Evolutionary conservation across 1,140 invertebrate genomes (phyloP), one percentile per base, ranked within the genome.

Genomic region (Centruroides vittatus): DNA sequence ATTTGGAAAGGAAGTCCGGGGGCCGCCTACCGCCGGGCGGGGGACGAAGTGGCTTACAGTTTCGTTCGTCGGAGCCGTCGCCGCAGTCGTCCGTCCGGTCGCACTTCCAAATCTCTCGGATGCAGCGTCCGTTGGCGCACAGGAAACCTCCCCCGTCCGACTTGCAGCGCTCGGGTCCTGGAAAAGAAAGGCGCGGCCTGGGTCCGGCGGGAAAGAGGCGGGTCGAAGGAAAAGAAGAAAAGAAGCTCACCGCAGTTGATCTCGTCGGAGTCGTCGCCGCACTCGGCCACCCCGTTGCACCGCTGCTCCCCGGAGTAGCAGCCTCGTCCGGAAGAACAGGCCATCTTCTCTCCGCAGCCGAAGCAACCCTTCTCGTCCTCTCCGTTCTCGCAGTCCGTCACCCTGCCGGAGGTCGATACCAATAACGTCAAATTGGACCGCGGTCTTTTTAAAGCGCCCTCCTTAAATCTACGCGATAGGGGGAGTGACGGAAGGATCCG

Each of bases 331-430:
- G 61, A 63, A 46, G 61, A 59, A 66, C 75, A 75, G 8, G 57
- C 12, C 34, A 61, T 66, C 61, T 73, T 68, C 4, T 67, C 66
- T n/a, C 63, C 56, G 41, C 72, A 68, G 53, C 67, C 67, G 89
- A 88, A 75, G 69, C 90, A 93, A 67, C 84, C 83, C 69, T 83
- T 80, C 71, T 93, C 90, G 66, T 93, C 89, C 63, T 84, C 86
- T 11, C 85, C 88, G 71, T 90, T 87, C 0, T 86, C 82, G 70
- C 90, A 93, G 72, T 93, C 88, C 0, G 79, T 74, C 55, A 83
- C 81, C 49, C 88, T 88, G 70, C 90, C 86, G 71, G 1, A 2
- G 23, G 0, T 23, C 23, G 2, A 23, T 23, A 23, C 23, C 23
- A 2, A 23, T 23, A 23, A 23, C 23, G 23, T 23, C 23, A 23